Base-by-base conservation (phyloP, 1,140 invertebrate species). In the Plodia interpunctella region DNA sequence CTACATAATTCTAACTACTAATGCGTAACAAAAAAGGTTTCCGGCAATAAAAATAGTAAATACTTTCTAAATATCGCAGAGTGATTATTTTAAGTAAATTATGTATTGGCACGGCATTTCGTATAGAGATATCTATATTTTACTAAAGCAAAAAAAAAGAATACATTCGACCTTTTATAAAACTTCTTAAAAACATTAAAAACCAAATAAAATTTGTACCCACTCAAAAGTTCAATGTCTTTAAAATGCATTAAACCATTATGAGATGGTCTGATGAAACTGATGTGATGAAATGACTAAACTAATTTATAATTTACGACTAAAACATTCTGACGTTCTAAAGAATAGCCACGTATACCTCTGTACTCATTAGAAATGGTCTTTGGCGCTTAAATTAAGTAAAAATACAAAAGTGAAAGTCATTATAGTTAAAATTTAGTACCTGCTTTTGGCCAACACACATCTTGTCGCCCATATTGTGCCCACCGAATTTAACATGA, bases 251-350 rank as follows among this genome's bases (percentile, higher is more conserved):
- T 20, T 51, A 19, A 20, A 51, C 11, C 20, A 51, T 51, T 51
- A 51, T 51, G 19, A 1, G 18, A 20, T 20, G 19, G 19, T 51
- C 20, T 51, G 49, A 51, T 53, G 51, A 53, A 25, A 53, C n/a
- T 53, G 51, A 53, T 19, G 51, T 53, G 19, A 53, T 21, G 51
- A 44, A 44, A 44, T 44, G 38, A 44, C 13, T 53, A 53, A 25
- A 53, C 51, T 53, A 53, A 53, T 53, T 53, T 53, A 21, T 53
- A 53, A 53, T 53, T 53, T 53, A 53, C 17, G 51, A 51, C 49
- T 51, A 11, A 53, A 44, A 44, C 38, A 44, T 44, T 44, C 38
- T n/a, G 38, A 28, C 51, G 51, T 53, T 53, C 51, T 53, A 21
- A 53, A 53, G 51, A 53, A 53, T 53, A 53, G 51, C 13, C 51